Evolutionary conservation across 2,888 invertebrate species (phyloP).

Genomic region (Dryobotodes eremita): DNA sequence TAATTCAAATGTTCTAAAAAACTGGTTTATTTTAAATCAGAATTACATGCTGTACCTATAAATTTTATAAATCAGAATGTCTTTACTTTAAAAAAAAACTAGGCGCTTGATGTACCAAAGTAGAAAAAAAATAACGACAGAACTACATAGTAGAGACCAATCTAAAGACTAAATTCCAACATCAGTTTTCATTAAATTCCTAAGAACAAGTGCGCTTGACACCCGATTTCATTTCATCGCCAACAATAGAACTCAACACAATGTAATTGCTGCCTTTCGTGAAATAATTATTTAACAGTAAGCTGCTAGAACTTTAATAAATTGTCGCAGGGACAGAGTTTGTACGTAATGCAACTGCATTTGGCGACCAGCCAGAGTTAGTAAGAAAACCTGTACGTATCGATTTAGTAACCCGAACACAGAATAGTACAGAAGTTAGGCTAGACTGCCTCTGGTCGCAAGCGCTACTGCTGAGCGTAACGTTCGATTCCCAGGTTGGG

Average conservation of each 20-base stretch:
- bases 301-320: slow-evolving; percentile 47
- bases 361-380: slow-evolving; percentile 76
- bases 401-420: slow-evolving; percentile 69
- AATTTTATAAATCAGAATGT: background rate
- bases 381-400: slow-evolving; percentile 79
- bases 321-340: slow-evolving; percentile 53
- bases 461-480: background rate
- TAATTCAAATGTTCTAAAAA: background rate
- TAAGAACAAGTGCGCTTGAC: slow-evolving; percentile 17
- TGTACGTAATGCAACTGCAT: slow-evolving; percentile 73
- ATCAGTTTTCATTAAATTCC: slow-evolving; percentile 38
- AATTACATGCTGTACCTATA: background rate
- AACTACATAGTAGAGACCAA: background rate
- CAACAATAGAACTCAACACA: slow-evolving; percentile 31
- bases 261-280: slow-evolving; percentile 51
- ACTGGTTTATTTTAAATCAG: background rate
- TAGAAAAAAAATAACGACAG: background rate
- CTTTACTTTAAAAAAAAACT: too few species aligned
- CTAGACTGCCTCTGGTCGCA: background rate
- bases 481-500: background rate
- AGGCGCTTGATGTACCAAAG: background rate
- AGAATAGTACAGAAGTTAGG: background rate
- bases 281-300: slow-evolving; percentile 62
- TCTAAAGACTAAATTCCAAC: background rate
- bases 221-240: slow-evolving; percentile 37